Evolutionary conservation across 2,888 invertebrate species (phyloP).

Genomic region (Leucophenga maculata): DNA sequence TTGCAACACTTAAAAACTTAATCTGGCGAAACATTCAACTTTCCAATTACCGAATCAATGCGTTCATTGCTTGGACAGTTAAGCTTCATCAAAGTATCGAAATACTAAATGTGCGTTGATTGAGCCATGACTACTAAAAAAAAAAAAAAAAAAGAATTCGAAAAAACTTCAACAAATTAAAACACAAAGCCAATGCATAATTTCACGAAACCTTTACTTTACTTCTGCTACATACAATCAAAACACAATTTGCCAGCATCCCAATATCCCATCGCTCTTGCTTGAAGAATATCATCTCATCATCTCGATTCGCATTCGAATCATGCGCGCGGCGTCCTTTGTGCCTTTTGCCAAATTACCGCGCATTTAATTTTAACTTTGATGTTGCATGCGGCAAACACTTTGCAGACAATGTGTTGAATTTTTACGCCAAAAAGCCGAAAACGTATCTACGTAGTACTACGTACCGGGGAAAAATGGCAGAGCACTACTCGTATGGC

Average conservation of each 20-base stretch:
- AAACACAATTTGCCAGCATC: constrained; percentile 55
- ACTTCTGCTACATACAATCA: constrained; percentile 47
- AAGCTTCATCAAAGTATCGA: not conserved
- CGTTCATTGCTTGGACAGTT: not conserved
- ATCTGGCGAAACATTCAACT: not conserved
- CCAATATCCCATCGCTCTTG: not conserved
- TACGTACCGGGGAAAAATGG: not conserved
- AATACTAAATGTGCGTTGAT: constrained; percentile 8
- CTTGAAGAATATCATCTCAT: constrained; percentile 4
- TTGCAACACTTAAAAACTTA: not conserved
- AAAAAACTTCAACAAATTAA: constrained; percentile 24
- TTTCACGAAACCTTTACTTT: constrained; percentile 37
- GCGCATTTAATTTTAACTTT: constrained; percentile 71
- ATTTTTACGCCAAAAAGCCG: constrained; percentile 35
- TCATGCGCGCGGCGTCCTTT: constrained; percentile 65
- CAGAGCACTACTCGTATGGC: not conserved
- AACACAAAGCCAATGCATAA: constrained; percentile 42
- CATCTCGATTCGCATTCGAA: constrained; percentile 30
- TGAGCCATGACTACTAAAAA: constrained; percentile 7
- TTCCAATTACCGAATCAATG: not conserved
- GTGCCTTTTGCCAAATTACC: constrained; percentile 68
- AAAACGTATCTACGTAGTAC: constrained; percentile 1
- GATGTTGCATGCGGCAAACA: constrained; percentile 69
- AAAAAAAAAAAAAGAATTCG: not conserved
- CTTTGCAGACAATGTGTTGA: constrained; percentile 55